Base-by-base conservation (phyloP, 2,888 invertebrate genomes). In the Clusia tigrina region DNA sequence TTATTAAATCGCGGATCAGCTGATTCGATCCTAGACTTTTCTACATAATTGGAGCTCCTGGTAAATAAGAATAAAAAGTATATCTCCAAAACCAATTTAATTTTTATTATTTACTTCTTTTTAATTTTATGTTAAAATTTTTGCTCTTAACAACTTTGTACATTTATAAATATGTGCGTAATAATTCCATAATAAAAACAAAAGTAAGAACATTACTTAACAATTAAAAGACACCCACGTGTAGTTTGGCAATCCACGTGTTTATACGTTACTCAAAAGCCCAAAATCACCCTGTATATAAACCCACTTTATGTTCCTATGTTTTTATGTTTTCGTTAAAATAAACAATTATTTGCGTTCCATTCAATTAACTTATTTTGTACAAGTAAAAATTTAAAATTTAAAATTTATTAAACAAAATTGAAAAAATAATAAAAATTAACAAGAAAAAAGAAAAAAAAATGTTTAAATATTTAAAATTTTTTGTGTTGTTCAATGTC, bases 401-500 rank as follows among this genome's bases (percentile, higher is more conserved):
- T 54, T 54, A 17, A 54, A 17, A 15, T 54, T 60, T 42, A 46
- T 48, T 65, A 64, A 69, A 55, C 23, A 48, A 55, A 71, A 20
- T 65, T 60, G 57, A 59, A 37, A 51, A 51, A 57, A 25, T 58
- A 60, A 53, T n/a, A 58, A 18, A 63, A 59, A 48, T 52, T 54
- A 64, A 52, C 54, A 61, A 59, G 15, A 61, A 55, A 20, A 65
- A 62, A 53, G 60, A 2, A 15, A 68, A 12, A 37, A 12, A 42
- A 56, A 25, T 46, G 17, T 9, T 48, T 20, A 22, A 48, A 48
- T 3, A 20, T 48, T 48, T 20, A 20, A 20, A 48, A 42, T n/a
- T 18, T 75, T 75, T 75, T 75, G 76, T 75, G 74, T 75, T 75
- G 77, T 74, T 74, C 74, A 74, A 75, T 75, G 74, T 75, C 74